Evolutionary conservation across 1,140 invertebrate species (phyloP).

Genomic region (Polypedilum vanderplanki): DNA sequence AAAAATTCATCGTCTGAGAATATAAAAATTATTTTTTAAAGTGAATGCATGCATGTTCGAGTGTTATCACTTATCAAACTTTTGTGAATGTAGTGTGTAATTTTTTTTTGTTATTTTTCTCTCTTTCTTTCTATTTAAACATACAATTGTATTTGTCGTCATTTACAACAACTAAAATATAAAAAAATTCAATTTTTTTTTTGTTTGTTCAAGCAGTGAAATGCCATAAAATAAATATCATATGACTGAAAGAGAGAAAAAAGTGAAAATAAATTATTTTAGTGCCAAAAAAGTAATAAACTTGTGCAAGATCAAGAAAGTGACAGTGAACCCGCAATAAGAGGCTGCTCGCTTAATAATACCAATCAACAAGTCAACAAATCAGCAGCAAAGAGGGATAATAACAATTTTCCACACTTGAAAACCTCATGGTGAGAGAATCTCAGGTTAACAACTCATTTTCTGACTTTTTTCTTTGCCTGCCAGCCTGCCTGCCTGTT

Average conservation of each 20-base stretch:
- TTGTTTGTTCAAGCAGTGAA: too few relatives aligned
- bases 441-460: background rate
- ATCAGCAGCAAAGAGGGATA: background rate
- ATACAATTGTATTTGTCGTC: background rate
- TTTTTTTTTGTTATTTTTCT: background rate
- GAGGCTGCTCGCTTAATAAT: too few relatives aligned
- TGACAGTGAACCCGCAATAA: too few relatives aligned
- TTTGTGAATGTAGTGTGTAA: background rate
- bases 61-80: slow-evolving; percentile 24
- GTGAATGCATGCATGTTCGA: background rate
- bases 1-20: background rate
- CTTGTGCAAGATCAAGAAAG: too few relatives aligned
- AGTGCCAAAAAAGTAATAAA: too few relatives aligned
- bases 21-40: too few relatives aligned
- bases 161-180: too few relatives aligned
- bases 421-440: slow-evolving; percentile 22
- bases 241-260: too few relatives aligned
- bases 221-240: too few relatives aligned
- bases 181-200: too few relatives aligned
- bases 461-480: background rate
- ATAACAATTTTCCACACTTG: background rate
- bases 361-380: too few relatives aligned
- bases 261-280: too few relatives aligned
- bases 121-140: background rate
- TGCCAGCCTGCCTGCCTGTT: background rate